These are phyloP conservation scores for Malurus alboscapulatus DNA, from an alignment of 2,113 vertebrate genomes.

Conservation along the genomic window DNA sequence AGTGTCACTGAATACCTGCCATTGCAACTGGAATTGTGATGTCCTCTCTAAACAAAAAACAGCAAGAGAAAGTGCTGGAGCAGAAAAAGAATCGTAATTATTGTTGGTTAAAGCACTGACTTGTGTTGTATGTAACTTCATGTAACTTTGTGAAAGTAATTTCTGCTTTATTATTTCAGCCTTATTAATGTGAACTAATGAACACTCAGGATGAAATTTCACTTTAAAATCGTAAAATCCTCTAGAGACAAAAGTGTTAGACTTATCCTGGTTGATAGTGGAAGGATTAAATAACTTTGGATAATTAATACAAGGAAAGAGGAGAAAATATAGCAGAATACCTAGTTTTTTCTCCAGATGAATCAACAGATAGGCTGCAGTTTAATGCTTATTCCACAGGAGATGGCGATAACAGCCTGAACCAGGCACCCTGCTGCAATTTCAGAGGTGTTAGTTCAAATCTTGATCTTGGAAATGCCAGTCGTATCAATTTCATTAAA, in stretches of 20 bases:
- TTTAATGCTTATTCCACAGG: background rate
- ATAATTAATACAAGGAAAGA: background rate
- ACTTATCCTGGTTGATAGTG: background rate
- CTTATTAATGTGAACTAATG: background rate
- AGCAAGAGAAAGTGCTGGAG: background rate
- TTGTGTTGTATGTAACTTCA: background rate
- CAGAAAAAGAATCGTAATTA: background rate
- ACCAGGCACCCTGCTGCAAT: background rate
- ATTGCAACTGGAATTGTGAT: background rate
- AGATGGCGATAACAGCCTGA: background rate
- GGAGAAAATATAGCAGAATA: background rate
- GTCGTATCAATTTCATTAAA: background rate
- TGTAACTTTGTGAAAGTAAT: background rate
- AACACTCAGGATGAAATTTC: background rate
- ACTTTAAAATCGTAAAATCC: background rate
- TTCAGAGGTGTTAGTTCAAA: background rate
- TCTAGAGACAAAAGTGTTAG: background rate
- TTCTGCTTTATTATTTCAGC: background rate
- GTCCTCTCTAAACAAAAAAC: background rate
- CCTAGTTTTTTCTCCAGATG: background rate
- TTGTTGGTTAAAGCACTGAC: background rate
- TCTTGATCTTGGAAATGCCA: background rate
- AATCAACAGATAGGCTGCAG: background rate
- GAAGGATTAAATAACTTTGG: background rate
- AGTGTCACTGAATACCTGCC: background rate